Base-by-base conservation (phyloP, 2,797 vertebrate species). In the Microctenopoma steveboyesi region DNA sequence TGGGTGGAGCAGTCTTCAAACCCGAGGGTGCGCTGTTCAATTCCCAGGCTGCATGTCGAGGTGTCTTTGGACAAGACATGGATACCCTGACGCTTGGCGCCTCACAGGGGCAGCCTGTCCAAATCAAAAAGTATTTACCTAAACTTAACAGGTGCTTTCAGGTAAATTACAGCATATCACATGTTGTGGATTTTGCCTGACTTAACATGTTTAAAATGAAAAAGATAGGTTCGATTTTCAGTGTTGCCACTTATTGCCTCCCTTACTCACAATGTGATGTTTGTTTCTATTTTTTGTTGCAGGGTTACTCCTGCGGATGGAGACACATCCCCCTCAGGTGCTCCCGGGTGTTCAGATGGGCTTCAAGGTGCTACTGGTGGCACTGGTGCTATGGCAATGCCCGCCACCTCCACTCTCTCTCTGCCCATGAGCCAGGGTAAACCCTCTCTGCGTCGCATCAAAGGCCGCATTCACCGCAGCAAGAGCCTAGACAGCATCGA, bases 301-400 rank as follows among this genome's bases (percentile, higher is more conserved):
- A 99, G 98, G 98, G 95, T 99, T 85, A 96, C 97, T 66, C 96
- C 97, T 10, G 94, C 91, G 53, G 97, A 98, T 89, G 96, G 93
- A 92, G 92, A 92, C 0, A 74, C 84, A 2, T 90, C 92, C 65
- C 81, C 90, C 53, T 67, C 88, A 70, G 88, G 81, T 76, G 81
- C 69, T 52, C 76, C 89, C 4, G 85, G 74, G 22, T 84, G 76
- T 63, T 77, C 86, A 62, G 89, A 90, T 27, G 88, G 62, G 55
- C 66, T 71, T 71, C 16, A 67, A 69, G 89, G 90, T 87, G 89
- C 90, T 89, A 86, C 66, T 1, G 86, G 88, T 79, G 88, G 87
- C 12, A 81, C 89, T 60, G 89, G 89, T 87, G 90, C 89, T 85
- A 87, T 89, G 78, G 88, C 88, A 28, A 82, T 93, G 84, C 74